A percentile compares a stretch with the other conserved stretches of the same genome.
Conservation (phyloP, 1,140 invertebrate species). For the Drosophila saltans region DNA sequence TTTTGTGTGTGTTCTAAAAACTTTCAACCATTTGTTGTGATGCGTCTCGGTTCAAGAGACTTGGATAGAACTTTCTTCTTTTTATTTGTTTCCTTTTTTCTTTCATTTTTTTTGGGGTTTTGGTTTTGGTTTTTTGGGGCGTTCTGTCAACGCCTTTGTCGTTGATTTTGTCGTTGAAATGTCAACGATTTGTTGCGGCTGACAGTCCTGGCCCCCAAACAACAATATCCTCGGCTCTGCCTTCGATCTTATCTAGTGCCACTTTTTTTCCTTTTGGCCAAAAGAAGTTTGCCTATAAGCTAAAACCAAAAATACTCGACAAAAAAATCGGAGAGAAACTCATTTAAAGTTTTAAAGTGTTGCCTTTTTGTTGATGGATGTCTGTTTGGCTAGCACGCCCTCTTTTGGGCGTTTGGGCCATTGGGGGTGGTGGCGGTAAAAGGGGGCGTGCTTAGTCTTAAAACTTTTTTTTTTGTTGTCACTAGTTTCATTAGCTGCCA, state of each 20-base stretch:
- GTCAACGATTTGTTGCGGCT: slow-evolving; percentile 53
- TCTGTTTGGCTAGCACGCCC: slow-evolving; percentile 40
- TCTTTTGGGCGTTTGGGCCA: neutral
- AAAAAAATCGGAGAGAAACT: slow-evolving; percentile 49
- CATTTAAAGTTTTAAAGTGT: slow-evolving; percentile 80
- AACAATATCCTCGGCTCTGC: neutral
- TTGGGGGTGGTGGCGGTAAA: neutral
- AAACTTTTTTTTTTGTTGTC: slow-evolving; percentile 37
- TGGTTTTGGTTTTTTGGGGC: slow-evolving; percentile 21
- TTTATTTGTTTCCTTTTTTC: slow-evolving; percentile 30
- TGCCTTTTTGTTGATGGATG: slow-evolving; percentile 64
- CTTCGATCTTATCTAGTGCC: slow-evolving; percentile 25
- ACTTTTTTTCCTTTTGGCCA: slow-evolving; percentile 11
- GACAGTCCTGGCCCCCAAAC: slow-evolving; percentile 13
- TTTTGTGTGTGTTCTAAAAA: slow-evolving; percentile 1
- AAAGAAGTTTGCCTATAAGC: slow-evolving; percentile 35
- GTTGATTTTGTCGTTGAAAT: slow-evolving; percentile 58
- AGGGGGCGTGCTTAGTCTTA: slow-evolving; percentile 6
- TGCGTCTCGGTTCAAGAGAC: slow-evolving; percentile 20
- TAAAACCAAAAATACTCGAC: neutral
- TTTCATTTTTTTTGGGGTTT: slow-evolving; percentile 34
- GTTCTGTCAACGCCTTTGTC: slow-evolving; percentile 24
- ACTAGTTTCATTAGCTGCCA: slow-evolving; percentile 59
- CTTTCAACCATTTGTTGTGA: slow-evolving; percentile 18
- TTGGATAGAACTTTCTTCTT: slow-evolving; percentile 35